Conservation (phyloP, 2,113 vertebrate genomes). For the Thamnaconus septentrionalis region DNA sequence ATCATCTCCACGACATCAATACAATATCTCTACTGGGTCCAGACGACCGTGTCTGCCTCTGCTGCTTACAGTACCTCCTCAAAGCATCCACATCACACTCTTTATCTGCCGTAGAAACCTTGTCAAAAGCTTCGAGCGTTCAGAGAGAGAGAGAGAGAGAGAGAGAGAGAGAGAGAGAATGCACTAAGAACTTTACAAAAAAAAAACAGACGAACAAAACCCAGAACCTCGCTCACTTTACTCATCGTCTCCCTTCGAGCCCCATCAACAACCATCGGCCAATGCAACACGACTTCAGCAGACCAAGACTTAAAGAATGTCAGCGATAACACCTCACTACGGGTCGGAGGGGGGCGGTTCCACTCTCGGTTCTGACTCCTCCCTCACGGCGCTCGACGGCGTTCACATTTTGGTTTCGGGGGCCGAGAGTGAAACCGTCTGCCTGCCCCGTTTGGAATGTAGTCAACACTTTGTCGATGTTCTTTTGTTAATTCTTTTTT, state of each 20-base stretch:
- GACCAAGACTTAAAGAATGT: slow-evolving; percentile 70
- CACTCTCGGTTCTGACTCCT: slow-evolving; percentile 44
- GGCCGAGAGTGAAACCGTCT: slow-evolving; percentile 20
- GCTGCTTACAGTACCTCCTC: slow-evolving; percentile 78
- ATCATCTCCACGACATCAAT: slow-evolving; percentile 66
- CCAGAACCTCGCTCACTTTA: slow-evolving; percentile 62
- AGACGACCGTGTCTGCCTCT: slow-evolving; percentile 83
- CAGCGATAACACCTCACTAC: slow-evolving; percentile 56
- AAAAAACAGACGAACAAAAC: slow-evolving; percentile 48
- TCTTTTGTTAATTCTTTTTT: slow-evolving; percentile 28
- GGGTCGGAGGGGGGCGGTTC: slow-evolving; percentile 34
- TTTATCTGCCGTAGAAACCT: no score
- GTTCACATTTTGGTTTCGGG: slow-evolving; percentile 28
- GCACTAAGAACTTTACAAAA: slow-evolving; percentile 18
- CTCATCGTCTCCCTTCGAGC: slow-evolving; percentile 12
- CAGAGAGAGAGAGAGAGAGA: no score
- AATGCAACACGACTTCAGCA: slow-evolving; percentile 27
- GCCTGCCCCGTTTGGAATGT: slow-evolving; percentile 59
- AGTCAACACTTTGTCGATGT: slow-evolving; percentile 48
- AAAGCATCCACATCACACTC: slow-evolving; percentile 39
- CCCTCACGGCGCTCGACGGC: slow-evolving; percentile 22
- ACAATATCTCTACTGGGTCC: slow-evolving; percentile 54
- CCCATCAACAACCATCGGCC: neutral
- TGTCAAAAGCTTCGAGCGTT: no score
- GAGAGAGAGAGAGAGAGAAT: no score